Conservation (phyloP, 2,888 invertebrate genomes). For the Mactromeris polynyma region DNA sequence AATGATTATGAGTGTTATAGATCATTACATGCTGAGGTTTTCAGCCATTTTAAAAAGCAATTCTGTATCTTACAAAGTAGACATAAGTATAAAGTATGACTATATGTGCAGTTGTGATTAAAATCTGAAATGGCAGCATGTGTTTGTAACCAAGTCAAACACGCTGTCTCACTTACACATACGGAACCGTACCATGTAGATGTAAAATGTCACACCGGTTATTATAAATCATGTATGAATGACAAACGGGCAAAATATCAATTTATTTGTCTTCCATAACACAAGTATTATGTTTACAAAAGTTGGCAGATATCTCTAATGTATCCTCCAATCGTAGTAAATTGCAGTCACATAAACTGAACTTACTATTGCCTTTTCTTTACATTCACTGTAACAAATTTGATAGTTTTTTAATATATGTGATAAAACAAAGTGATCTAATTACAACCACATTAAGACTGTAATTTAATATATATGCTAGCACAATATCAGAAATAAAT, state of each 20-base stretch:
- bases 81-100: slow-evolving; percentile 18
- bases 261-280: neutral
- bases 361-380: too few species aligned
- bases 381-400: too few species aligned
- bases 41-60: slow-evolving; percentile 11
- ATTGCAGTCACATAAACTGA: too few species aligned
- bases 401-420: neutral
- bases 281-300: neutral
- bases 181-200: neutral
- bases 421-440: neutral
- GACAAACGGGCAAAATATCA: neutral
- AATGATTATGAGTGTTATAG: slow-evolving; percentile 22
- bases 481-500: neutral
- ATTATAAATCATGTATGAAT: neutral
- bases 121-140: slow-evolving; percentile 5
- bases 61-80: slow-evolving; percentile 18
- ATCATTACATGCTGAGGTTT: slow-evolving; percentile 18
- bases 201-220: slow-evolving; percentile 6
- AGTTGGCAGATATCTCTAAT: too few species aligned
- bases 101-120: neutral
- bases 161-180: neutral
- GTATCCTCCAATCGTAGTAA: too few species aligned
- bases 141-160: neutral
- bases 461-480: neutral
- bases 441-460: neutral